Evolutionary conservation across 2,888 invertebrate genomes (phyloP), one percentile per base, ranked within the genome.

Genomic region (Sinelater perroti): DNA sequence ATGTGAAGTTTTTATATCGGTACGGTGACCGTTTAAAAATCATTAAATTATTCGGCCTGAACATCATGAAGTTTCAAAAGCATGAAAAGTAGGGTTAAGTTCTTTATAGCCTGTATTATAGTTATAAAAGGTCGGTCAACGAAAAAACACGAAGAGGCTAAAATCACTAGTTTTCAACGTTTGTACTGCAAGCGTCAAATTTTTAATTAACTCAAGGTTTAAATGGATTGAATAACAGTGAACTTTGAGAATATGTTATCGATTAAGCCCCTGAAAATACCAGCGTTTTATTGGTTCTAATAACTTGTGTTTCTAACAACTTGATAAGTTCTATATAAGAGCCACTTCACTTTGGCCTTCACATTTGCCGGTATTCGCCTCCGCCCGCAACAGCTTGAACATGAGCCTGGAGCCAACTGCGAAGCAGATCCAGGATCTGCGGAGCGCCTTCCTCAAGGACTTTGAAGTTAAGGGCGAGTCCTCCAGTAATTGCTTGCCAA

Each of bases 361-460:
- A 28, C 10, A n/a, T n/a, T n/a, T n/a, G n/a, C n/a, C n/a, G n/a
- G n/a, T n/a, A n/a, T n/a, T n/a, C n/a, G n/a, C n/a, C n/a, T n/a
- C n/a, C n/a, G n/a, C n/a, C n/a, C n/a, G n/a, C n/a, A n/a, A 28
- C 10, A 28, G 28, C 14, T 33, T 42, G 28, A 40, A 31, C 31
- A 60, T 60, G 59, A 49, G 30, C 35, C 8, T 60, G 2, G 57
- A 57, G 42, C 28, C 40, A 33, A 49, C 54, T 14, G 8, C 33
- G n/a, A 63, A 69, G 53, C 66, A 73, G 61, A 73, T 78, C 46
- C 70, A 77, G 51, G 71, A 75, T 36, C 62, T 78, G 45, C 64
- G 78, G 62, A 66, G 62, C 31, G 59, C 62, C 17, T 78, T 77
- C 66, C 60, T 78, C 10, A 65, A 72, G 45, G 73, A 76, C 56